These are phyloP conservation scores for Staurois parvus DNA, from an alignment of 2,797 vertebrate species.

Conservation along the genomic window DNA sequence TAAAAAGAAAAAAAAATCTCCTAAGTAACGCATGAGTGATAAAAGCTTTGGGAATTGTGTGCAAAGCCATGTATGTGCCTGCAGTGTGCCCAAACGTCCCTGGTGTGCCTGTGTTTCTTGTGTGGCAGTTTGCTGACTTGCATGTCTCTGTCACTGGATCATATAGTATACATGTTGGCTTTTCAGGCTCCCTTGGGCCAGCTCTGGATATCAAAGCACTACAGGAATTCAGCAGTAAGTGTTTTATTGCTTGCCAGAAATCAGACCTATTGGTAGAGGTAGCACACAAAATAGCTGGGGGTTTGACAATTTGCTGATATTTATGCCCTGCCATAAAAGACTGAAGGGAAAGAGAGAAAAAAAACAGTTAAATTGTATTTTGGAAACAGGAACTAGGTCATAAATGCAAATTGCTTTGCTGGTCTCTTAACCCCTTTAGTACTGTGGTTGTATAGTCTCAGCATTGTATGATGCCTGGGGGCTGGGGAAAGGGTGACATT, in stretches of 20 bases:
- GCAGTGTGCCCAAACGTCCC: neutral
- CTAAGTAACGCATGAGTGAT: neutral
- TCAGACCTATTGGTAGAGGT: slow-evolving; percentile 87
- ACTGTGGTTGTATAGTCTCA: neutral
- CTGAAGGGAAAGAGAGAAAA: slow-evolving; percentile 67
- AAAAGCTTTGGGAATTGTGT: neutral
- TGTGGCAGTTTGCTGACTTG: slow-evolving; percentile 23
- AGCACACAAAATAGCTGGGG: slow-evolving; percentile 82
- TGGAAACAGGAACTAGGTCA: slow-evolving; percentile 91
- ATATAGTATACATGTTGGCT: slow-evolving; percentile 63
- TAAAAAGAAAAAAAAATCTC: neutral
- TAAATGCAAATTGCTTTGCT: slow-evolving; percentile 86
- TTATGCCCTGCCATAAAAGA: slow-evolving; percentile 83
- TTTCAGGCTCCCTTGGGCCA: slow-evolving; percentile 72
- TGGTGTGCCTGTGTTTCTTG: neutral
- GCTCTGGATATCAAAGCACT: slow-evolving; percentile 80
- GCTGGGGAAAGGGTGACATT: slow-evolving; percentile 70
- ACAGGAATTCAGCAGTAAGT: slow-evolving; percentile 85
- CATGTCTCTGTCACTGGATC: slow-evolving; percentile 17
- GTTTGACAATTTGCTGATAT: slow-evolving; percentile 85
- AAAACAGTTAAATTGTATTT: slow-evolving; percentile 76
- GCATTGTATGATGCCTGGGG: slow-evolving; percentile 66
- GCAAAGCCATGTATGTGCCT: neutral
- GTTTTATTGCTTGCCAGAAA: slow-evolving; percentile 89
- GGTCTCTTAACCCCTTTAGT: slow-evolving; percentile 74